Evolutionary conservation across 2,888 invertebrate species (phyloP).

Genomic region (Temnothorax unifasciatus): DNA sequence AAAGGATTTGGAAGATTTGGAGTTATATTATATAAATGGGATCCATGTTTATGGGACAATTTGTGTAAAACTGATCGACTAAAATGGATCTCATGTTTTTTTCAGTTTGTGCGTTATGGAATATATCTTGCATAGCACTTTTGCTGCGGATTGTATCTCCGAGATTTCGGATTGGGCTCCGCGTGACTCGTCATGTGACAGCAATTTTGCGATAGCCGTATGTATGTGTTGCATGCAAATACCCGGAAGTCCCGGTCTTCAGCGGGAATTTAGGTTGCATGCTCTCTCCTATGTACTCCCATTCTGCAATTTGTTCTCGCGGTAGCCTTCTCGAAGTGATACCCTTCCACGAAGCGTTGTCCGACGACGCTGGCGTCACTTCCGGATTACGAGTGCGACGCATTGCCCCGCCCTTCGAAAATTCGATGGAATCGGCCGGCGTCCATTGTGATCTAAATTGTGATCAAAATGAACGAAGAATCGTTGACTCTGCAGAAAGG

Average conservation of each 20-base stretch:
- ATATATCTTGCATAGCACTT: not conserved
- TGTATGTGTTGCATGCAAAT: conserved; percentile 24
- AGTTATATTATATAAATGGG: not conserved
- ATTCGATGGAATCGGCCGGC: conserved; percentile 3
- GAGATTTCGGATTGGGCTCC: conserved; percentile 14
- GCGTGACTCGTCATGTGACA: conserved; percentile 27
- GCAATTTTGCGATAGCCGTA: conserved; percentile 26
- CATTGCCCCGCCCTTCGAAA: not conserved
- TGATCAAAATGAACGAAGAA: not conserved
- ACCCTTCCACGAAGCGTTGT: conserved; percentile 26
- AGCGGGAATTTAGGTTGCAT: conserved; percentile 27
- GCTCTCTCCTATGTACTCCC: conserved; percentile 26
- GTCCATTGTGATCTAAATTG: not conserved
- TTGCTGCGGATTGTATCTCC: not conserved
- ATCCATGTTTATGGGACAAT: not conserved
- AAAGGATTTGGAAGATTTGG: not conserved
- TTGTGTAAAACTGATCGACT: not conserved
- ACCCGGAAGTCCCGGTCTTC: conserved; percentile 34
- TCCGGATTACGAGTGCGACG: conserved; percentile 3
- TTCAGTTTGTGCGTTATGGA: not conserved
- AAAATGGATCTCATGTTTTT: not conserved
- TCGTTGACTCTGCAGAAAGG: not conserved
- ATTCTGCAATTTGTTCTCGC: conserved; percentile 41
- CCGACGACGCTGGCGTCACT: conserved; percentile 29
- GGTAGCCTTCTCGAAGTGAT: conserved; percentile 10